Conservation (phyloP, 2,113 vertebrate species). For the Channa argus region DNA sequence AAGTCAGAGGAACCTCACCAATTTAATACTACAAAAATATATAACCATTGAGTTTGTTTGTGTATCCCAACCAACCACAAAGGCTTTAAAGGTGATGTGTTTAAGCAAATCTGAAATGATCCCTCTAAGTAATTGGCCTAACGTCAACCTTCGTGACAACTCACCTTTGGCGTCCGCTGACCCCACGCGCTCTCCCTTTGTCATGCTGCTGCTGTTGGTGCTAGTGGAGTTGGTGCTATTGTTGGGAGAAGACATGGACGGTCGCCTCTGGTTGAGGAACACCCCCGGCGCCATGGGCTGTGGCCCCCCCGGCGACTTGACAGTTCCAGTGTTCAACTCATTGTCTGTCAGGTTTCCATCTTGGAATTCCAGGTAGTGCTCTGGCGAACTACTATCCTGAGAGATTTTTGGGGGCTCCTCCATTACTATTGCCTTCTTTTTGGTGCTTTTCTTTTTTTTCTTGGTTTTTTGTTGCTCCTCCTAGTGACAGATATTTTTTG, state of each 20-base stretch:
- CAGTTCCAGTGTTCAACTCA: conserved; percentile 89
- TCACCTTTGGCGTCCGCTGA: conserved; percentile 83
- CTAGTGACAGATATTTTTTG: conserved; percentile 42
- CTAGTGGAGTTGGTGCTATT: conserved; percentile 86
- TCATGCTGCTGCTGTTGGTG: conserved; percentile 67
- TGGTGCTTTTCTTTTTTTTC: conserved; percentile 94
- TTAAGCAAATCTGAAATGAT: too few relatives aligned
- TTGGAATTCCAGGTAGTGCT: conserved; percentile 89
- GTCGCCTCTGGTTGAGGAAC: conserved; percentile 93
- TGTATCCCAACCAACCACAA: too few relatives aligned
- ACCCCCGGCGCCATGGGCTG: conserved; percentile 96
- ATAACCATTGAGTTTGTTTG: too few relatives aligned
- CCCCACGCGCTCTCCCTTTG: conserved; percentile 87
- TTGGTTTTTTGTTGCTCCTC: conserved; percentile 97
- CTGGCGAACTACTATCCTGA: conserved; percentile 93
- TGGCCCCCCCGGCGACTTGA: conserved; percentile 85
- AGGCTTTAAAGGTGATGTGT: neutral
- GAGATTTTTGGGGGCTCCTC: conserved; percentile 85
- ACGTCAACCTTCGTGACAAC: neutral
- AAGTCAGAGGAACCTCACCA: too few relatives aligned
- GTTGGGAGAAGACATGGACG: conserved; percentile 93
- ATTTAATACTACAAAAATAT: too few relatives aligned
- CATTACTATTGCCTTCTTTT: conserved; percentile 88
- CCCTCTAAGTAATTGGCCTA: neutral
- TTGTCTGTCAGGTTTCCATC: conserved; percentile 92